Base-by-base conservation (phyloP, 1,140 invertebrate genomes). In the Drosophila fuyamai region DNA sequence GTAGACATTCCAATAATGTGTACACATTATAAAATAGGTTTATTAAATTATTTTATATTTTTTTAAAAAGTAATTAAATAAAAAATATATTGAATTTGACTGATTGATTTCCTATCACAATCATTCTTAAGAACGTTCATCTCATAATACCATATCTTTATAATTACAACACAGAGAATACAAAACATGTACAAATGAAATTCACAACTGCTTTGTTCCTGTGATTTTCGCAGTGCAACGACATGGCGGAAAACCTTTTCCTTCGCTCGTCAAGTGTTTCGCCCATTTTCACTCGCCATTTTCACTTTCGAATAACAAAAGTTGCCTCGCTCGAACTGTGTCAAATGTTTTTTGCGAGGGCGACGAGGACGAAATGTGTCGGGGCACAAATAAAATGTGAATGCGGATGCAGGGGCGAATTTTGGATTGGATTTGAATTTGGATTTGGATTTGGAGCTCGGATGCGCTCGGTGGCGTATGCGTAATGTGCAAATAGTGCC, bases 401-500 rank as follows among this genome's bases (percentile, higher is more conserved):
- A 10, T 13, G 38, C 16, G 50, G 29, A 55, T 65, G 35, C 54
- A 29, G 35, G 43, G 46, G 53, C 51, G 46, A 41, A 38, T 68
- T 35, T n/a, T 9, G 59, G 29, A 13, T 67, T 66, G 27, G 44
- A 23, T 16, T 62, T 41, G 29, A 10, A 16, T 36, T 41, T 7
- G 23, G 18, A 23, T 38, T 51, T 13, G n/a, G 36, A 27, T 29
- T 41, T 43, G 27, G 44, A 14, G 35, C 18, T 43, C 47, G 6
- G 18, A 6, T 50, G 36, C 56, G 36, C 50, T 44, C 35, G 68
- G 47, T 57, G 56, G 59, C 72, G 71, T 75, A 75, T 75, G 53
- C 59, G 71, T 75, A 75, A 75, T 75, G 50, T 75, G 71, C 72
- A 75, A 75, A 75, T 57, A 74, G 40, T 63, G 72, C 50, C 50